phyloP scores from a whole-genome alignment of 2,888 invertebrate species.

The Phyto melanocephala region DNA sequence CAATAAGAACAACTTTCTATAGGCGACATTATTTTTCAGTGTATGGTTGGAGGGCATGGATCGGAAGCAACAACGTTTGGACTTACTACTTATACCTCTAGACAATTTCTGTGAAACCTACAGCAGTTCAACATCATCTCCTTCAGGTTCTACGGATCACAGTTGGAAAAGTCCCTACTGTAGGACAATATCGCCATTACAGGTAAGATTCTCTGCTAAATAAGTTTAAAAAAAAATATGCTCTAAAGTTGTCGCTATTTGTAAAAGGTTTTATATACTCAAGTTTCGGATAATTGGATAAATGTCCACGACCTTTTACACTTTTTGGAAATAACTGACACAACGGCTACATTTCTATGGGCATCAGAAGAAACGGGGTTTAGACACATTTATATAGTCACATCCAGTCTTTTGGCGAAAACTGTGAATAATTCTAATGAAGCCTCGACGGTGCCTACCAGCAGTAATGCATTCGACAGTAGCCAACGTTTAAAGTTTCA shows the following conservation, averaged over 20 bases:
- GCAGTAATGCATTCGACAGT: constrained; percentile 39
- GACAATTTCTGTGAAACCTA: constrained; percentile 84
- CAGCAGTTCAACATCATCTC: constrained; percentile 79
- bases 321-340: constrained; percentile 83
- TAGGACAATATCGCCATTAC: constrained; percentile 76
- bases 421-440: constrained; percentile 80
- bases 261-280: constrained; percentile 77
- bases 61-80: constrained; percentile 90
- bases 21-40: constrained; percentile 79
- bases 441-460: constrained; percentile 24
- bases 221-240: not conserved
- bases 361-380: constrained; percentile 95
- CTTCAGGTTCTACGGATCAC: constrained; percentile 76
- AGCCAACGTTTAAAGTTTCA: constrained; percentile 61
- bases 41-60: constrained; percentile 96
- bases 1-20: not conserved
- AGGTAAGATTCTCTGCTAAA: constrained; percentile 65
- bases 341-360: constrained; percentile 88
- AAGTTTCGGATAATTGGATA: constrained; percentile 89
- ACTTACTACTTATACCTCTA: constrained; percentile 89
- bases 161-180: constrained; percentile 78
- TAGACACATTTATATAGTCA: constrained; percentile 91
- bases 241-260: not conserved
- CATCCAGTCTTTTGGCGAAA: constrained; percentile 81
- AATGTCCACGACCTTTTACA: constrained; percentile 95